Percentiles rank a stretch among this genome's conserved stretches.
Conservation (phyloP, 2,113 vertebrate genomes). For the Excalfactoria chinensis region DNA sequence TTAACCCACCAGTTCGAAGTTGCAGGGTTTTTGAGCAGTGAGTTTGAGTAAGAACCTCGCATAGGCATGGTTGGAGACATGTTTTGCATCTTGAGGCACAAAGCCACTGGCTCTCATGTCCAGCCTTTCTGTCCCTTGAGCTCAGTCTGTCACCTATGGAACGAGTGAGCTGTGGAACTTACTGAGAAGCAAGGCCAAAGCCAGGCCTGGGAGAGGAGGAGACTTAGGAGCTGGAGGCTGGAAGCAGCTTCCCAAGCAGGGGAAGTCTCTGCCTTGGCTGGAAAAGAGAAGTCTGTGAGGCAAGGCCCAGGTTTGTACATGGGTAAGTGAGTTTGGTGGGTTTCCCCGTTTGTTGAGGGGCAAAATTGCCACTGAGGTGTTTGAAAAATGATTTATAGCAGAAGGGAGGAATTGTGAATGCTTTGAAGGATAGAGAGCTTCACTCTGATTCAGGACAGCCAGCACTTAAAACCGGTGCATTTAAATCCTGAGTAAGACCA, state of each 20-base stretch:
- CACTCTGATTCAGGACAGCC: neutral
- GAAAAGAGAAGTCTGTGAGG: neutral
- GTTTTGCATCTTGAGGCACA: accelerated
- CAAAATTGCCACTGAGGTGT: neutral
- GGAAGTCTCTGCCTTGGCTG: accelerated
- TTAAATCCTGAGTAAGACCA: neutral
- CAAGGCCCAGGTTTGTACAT: neutral
- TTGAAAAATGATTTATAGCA: neutral
- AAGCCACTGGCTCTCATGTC: neutral
- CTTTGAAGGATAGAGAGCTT: neutral
- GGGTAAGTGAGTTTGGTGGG: neutral
- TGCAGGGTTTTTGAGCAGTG: neutral
- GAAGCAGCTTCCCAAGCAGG: neutral
- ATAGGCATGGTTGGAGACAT: accelerated
- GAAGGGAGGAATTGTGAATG: neutral
- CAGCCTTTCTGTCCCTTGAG: neutral
- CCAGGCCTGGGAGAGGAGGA: neutral
- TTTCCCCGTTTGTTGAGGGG: neutral
- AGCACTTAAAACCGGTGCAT: neutral
- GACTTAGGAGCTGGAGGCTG: neutral
- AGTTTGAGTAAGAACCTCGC: neutral
- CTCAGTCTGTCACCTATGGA: neutral
- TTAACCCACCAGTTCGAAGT: neutral
- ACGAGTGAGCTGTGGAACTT: neutral
- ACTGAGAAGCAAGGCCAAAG: accelerated